A percentile compares a stretch with the other conserved stretches of the same genome.
Evolutionary conservation across 2,888 invertebrate genomes (phyloP).

Genomic region (Chloromyia formosa): DNA sequence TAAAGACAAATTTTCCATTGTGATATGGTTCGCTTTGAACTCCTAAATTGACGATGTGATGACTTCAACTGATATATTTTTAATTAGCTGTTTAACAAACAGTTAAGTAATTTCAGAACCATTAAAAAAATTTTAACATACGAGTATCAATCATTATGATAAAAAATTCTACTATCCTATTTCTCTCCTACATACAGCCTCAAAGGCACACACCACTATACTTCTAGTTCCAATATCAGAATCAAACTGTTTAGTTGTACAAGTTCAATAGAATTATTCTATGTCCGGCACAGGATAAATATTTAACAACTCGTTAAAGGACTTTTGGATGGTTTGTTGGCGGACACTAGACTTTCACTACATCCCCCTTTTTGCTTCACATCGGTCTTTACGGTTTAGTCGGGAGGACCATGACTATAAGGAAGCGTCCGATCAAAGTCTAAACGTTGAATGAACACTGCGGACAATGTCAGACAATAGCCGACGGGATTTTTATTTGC

Average conservation of each 20-base stretch:
- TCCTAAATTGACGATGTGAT: no score
- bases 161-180: neutral
- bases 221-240: slow-evolving; percentile 32
- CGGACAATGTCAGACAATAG: slow-evolving; percentile 30
- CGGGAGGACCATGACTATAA: neutral
- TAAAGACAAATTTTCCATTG: no score
- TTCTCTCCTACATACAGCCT: neutral
- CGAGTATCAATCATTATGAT: no score
- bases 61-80: no score
- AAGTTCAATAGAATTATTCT: slow-evolving; percentile 34
- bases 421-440: slow-evolving; percentile 8
- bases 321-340: slow-evolving; percentile 27
- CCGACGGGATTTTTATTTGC: slow-evolving; percentile 44
- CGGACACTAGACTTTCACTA: slow-evolving; percentile 8
- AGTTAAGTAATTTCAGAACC: no score
- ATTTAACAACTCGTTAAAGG: slow-evolving; percentile 44
- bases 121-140: no score
- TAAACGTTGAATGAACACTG: neutral
- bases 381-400: neutral
- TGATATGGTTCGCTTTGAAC: no score
- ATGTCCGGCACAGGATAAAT: slow-evolving; percentile 40
- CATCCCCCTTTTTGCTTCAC: neutral
- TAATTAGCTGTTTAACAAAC: no score
- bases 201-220: neutral
- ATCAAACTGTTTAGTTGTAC: slow-evolving; percentile 32